Evolutionary conservation across 2,113 vertebrate genomes (phyloP).

Genomic region (Dipodomys spectabilis): DNA sequence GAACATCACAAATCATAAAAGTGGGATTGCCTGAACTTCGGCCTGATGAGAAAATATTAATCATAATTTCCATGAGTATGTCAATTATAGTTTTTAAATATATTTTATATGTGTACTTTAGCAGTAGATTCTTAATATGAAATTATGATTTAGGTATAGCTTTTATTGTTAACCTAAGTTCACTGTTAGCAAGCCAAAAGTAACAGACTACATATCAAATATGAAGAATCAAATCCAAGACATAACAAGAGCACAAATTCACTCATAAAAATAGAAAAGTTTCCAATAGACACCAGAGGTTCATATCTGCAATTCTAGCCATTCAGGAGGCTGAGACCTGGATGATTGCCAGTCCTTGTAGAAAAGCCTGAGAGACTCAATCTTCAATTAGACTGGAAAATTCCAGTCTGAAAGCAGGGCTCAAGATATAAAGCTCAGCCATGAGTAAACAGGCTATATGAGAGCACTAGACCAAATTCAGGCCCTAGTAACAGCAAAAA

Average conservation of each 20-base stretch:
- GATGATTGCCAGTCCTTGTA: too few relatives aligned
- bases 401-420: too few relatives aligned
- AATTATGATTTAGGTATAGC: not conserved
- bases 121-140: not conserved
- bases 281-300: too few relatives aligned
- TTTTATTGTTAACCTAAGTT: not conserved
- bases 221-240: not conserved
- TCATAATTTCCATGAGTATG: conserved; percentile 24
- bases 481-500: too few relatives aligned
- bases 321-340: too few relatives aligned
- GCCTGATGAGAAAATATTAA: not conserved
- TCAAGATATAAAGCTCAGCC: too few relatives aligned
- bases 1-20: conserved; percentile 53
- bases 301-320: too few relatives aligned
- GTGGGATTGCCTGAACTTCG: not conserved
- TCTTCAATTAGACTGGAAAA: too few relatives aligned
- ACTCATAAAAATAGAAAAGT: not conserved
- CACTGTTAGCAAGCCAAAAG: not conserved
- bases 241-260: not conserved
- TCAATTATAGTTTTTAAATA: not conserved
- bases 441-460: too few relatives aligned
- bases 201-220: not conserved
- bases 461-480: too few relatives aligned
- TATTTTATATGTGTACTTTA: not conserved
- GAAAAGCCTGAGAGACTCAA: too few relatives aligned